phyloP scores from a whole-genome alignment of 2,113 vertebrate genomes.

The Stigmatopora argus region DNA sequence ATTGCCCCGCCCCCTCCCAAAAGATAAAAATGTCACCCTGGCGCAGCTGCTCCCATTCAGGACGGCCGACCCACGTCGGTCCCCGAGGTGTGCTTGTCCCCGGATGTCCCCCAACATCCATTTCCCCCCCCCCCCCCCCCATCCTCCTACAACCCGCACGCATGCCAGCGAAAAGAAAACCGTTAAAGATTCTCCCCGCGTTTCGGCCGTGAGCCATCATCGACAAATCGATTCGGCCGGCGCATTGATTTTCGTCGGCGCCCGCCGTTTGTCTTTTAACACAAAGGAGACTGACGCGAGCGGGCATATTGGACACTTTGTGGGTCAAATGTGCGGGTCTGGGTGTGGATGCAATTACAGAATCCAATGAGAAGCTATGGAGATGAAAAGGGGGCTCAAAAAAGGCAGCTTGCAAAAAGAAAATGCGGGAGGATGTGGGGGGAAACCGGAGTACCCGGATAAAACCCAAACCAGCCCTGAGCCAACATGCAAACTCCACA shows the following conservation, averaged over 20 bases:
- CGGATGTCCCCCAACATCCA: background rate
- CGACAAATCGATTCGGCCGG: constrained; percentile 52
- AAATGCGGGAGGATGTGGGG: too few relatives aligned
- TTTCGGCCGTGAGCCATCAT: constrained; percentile 18
- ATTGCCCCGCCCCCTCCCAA: background rate
- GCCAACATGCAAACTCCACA: too few relatives aligned
- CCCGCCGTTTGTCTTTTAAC: constrained; percentile 46
- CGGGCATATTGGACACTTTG: background rate
- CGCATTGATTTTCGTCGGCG: constrained; percentile 61
- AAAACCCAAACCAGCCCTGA: too few relatives aligned
- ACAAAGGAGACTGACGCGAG: constrained; percentile 41
- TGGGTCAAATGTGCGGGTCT: background rate
- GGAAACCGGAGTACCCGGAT: too few relatives aligned
- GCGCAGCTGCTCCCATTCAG: constrained; percentile 46
- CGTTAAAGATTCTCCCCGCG: constrained; percentile 11
- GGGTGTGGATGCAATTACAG: background rate
- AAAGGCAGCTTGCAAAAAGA: too few relatives aligned
- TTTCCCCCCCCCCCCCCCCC: constrained; percentile 8
- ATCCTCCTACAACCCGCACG: background rate
- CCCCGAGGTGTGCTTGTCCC: background rate
- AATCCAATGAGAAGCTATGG: background rate
- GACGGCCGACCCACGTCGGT: constrained; percentile 28
- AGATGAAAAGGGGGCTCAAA: background rate
- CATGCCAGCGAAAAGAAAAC: constrained; percentile 26
- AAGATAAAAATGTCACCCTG: constrained; percentile 40